Evolutionary conservation across 2,888 invertebrate species (phyloP).

Genomic region (Keiferia lycopersicella): DNA sequence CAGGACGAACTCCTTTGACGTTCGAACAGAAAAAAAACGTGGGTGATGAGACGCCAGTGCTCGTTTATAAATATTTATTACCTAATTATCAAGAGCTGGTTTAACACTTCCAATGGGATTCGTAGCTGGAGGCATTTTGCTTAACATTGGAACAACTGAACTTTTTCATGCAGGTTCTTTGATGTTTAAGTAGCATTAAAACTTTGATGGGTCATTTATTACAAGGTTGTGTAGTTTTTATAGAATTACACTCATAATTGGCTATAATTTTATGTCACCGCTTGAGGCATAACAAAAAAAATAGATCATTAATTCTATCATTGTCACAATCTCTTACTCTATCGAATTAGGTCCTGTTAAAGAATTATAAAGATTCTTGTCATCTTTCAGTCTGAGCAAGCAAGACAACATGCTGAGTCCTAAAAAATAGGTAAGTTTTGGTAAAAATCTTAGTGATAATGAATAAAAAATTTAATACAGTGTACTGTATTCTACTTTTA

Average conservation of each 20-base stretch:
- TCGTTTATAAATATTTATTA: slow-evolving; percentile 78
- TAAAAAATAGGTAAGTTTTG: too few relatives aligned
- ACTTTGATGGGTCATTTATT: slow-evolving; percentile 30
- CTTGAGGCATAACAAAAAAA: too few relatives aligned
- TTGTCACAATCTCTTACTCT: too few relatives aligned
- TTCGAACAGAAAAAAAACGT: slow-evolving; percentile 50
- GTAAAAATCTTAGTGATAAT: too few relatives aligned
- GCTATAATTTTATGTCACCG: background rate
- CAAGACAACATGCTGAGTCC: too few relatives aligned
- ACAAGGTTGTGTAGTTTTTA: background rate
- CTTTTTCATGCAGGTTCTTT: background rate
- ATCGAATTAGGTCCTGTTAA: too few relatives aligned
- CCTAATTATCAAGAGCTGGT: slow-evolving; percentile 66
- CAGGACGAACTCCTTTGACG: slow-evolving; percentile 52
- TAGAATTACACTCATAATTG: background rate
- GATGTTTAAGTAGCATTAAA: background rate
- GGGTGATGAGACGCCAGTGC: slow-evolving; percentile 57
- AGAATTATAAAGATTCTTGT: too few relatives aligned
- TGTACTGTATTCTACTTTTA: too few relatives aligned
- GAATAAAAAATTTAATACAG: too few relatives aligned
- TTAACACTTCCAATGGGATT: slow-evolving; percentile 60
- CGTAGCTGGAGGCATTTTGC: slow-evolving; percentile 54
- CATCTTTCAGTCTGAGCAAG: too few relatives aligned
- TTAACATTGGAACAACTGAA: background rate
- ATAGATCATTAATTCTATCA: too few relatives aligned